Conservation (phyloP, 1,140 invertebrate species). For the Drosophila serrata region DNA sequence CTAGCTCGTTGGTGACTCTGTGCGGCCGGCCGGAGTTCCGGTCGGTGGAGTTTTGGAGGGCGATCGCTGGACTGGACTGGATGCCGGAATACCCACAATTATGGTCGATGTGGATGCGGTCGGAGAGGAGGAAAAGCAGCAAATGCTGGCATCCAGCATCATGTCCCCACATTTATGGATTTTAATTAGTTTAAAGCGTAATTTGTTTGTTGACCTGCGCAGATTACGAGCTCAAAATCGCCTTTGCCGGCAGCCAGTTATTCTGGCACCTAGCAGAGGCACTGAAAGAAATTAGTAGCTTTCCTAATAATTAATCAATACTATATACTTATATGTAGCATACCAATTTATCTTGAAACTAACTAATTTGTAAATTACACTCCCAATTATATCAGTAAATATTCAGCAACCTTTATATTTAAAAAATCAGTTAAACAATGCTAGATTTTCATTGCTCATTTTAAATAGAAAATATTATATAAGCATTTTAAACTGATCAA, state of each 20-base stretch:
- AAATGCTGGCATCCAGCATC: conserved; percentile 31
- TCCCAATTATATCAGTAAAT: too few species aligned
- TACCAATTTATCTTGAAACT: too few species aligned
- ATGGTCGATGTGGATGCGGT: conserved; percentile 41
- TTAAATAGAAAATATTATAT: background rate
- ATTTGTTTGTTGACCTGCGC: conserved; percentile 43
- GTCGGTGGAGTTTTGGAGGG: conserved; percentile 37
- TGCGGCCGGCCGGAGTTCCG: conserved; percentile 72
- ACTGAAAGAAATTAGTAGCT: conserved; percentile 10
- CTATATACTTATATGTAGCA: too few species aligned
- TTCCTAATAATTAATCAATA: background rate
- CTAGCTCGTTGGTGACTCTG: conserved; percentile 44
- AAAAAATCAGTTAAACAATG: too few species aligned
- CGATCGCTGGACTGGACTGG: conserved; percentile 35
- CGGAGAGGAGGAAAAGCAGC: background rate
- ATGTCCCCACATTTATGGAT: conserved; percentile 51
- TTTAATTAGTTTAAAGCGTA: conserved; percentile 71
- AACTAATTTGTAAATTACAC: too few species aligned
- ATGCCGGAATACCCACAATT: conserved; percentile 56
- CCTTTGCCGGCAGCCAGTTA: conserved; percentile 19
- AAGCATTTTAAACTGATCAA: too few species aligned
- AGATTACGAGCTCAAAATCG: conserved; percentile 38
- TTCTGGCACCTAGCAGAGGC: background rate
- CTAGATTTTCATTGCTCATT: too few species aligned
- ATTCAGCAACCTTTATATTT: too few species aligned